phyloP scores from a whole-genome alignment of 2,113 vertebrate species.

The Perca schrenkii region DNA sequence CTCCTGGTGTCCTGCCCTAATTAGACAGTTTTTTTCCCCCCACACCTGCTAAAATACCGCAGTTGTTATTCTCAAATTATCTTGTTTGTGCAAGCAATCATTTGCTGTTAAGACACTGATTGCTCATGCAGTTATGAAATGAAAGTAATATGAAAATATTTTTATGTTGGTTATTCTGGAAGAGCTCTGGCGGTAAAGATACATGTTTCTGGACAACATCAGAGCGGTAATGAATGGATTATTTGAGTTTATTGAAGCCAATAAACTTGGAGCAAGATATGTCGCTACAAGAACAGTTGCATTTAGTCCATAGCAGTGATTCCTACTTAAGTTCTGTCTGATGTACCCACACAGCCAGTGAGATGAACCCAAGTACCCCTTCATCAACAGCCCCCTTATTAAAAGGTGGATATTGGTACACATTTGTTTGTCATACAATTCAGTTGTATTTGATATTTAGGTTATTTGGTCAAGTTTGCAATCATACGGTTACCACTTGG shows the following conservation, averaged over 20 bases:
- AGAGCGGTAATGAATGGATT: background rate
- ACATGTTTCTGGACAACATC: background rate
- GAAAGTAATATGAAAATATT: background rate
- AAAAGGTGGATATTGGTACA: background rate
- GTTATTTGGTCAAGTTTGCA: background rate
- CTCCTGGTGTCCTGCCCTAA: slow-evolving; percentile 60
- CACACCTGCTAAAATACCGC: slow-evolving; percentile 58
- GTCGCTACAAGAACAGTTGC: background rate
- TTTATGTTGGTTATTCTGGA: background rate
- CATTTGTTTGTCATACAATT: no score
- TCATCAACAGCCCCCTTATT: background rate
- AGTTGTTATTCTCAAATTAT: slow-evolving; percentile 50
- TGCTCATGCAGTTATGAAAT: slow-evolving; percentile 10
- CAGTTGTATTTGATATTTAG: background rate
- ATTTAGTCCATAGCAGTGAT: background rate
- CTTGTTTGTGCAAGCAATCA: slow-evolving; percentile 56
- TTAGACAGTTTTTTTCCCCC: slow-evolving; percentile 54
- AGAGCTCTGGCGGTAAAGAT: background rate
- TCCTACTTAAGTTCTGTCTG: background rate
- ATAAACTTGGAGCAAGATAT: background rate
- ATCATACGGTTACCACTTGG: background rate
- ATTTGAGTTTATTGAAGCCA: background rate
- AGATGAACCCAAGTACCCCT: background rate
- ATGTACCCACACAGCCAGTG: background rate
- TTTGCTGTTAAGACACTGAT: slow-evolving; percentile 45